phyloP scores from a whole-genome alignment of 1,140 invertebrate genomes.

The Drosophila persimilis region DNA sequence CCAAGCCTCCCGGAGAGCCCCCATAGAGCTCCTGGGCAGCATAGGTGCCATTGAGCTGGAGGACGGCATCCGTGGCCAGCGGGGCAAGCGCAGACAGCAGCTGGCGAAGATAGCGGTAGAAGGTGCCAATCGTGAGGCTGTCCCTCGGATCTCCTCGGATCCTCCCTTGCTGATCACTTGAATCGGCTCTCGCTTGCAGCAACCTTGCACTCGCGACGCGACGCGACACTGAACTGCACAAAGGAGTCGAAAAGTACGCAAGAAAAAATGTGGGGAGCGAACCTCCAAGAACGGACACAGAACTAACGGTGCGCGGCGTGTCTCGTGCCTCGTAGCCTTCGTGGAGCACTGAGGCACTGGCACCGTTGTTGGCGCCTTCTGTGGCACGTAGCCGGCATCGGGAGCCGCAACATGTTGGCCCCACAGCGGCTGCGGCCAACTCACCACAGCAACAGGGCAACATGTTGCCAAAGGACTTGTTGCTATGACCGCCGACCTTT shows the following conservation, averaged over 20 bases:
- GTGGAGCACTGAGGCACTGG: constrained; percentile 55
- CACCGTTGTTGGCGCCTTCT: constrained; percentile 13
- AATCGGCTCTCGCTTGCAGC: neutral
- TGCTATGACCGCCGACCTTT: constrained; percentile 8
- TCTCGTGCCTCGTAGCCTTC: constrained; percentile 59
- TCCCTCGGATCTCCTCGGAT: constrained; percentile 16
- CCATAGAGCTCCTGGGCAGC: constrained; percentile 28
- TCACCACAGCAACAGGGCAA: constrained; percentile 53
- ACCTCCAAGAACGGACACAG: neutral
- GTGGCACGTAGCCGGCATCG: constrained; percentile 14
- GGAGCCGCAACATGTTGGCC: constrained; percentile 29
- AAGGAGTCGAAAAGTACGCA: constrained; percentile 18
- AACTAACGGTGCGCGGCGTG: constrained; percentile 36
- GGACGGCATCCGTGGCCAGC: constrained; percentile 51
- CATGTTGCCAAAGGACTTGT: constrained; percentile 62
- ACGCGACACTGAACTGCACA: constrained; percentile 8
- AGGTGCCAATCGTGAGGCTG: constrained; percentile 65
- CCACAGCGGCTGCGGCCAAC: constrained; percentile 8
- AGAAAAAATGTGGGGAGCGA: constrained; percentile 31
- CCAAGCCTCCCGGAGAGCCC: neutral
- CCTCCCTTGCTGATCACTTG: too few relatives aligned
- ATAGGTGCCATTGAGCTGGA: constrained; percentile 52
- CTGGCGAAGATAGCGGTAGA: constrained; percentile 44
- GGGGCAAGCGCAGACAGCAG: constrained; percentile 46
- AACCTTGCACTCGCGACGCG: neutral